Conservation (phyloP, 2,797 vertebrate genomes). For the Leuciscus waleckii region DNA sequence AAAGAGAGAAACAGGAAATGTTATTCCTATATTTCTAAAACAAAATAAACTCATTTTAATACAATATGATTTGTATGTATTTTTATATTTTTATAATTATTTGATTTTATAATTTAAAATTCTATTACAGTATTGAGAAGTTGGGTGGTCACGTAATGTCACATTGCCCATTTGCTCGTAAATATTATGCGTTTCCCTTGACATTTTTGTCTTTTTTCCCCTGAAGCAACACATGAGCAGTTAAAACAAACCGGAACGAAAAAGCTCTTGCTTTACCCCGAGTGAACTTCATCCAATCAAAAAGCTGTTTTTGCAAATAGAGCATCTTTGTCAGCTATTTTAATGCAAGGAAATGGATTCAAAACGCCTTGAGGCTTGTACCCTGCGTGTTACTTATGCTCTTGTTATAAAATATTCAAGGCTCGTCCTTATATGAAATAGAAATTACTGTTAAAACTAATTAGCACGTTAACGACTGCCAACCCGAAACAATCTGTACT, state of each 20-base stretch:
- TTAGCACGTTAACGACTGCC: constrained; percentile 24
- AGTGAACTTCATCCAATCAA: constrained; percentile 11
- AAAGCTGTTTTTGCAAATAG: constrained; percentile 31
- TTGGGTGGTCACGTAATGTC: neutral
- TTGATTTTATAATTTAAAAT: neutral
- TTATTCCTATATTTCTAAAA: neutral
- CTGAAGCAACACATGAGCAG: neutral
- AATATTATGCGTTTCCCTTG: neutral
- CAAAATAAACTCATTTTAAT: neutral
- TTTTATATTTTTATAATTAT: neutral
- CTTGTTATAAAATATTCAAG: constrained; percentile 56
- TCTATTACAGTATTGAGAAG: neutral
- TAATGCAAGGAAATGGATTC: constrained; percentile 41
- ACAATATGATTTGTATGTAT: neutral
- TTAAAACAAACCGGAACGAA: neutral
- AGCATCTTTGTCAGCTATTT: constrained; percentile 36
- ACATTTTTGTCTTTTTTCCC: neutral
- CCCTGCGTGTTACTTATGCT: neutral
- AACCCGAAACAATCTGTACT: constrained; percentile 11
- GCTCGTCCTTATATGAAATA: constrained; percentile 35
- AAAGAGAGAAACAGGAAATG: neutral
- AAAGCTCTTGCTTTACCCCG: constrained; percentile 1
- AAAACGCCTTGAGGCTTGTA: constrained; percentile 34
- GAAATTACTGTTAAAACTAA: constrained; percentile 46
- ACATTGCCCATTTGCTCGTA: neutral